A percentile compares a stretch with the other conserved stretches of the same genome.
Conservation (phyloP, 2,113 vertebrate genomes). For the Pan paniscus region DNA sequence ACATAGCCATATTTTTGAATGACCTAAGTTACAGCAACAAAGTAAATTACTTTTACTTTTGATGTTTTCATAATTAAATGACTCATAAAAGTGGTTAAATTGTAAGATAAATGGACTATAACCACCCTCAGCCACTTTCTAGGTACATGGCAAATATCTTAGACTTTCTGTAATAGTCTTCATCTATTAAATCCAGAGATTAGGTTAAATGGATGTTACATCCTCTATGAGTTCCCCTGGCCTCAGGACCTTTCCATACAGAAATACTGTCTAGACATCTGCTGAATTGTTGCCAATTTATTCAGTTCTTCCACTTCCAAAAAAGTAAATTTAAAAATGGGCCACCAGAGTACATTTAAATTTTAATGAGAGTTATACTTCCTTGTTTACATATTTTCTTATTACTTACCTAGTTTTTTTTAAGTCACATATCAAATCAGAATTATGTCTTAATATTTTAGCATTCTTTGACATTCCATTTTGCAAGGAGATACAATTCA, state of each 20-base stretch:
- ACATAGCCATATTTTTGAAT: not conserved
- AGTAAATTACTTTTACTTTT: not conserved
- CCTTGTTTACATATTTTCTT: not conserved
- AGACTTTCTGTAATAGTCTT: not conserved
- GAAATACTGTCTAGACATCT: not conserved
- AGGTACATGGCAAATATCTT: not conserved
- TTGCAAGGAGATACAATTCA: not conserved
- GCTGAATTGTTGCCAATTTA: not conserved
- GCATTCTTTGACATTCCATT: not conserved
- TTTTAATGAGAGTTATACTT: not conserved
- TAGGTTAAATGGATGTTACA: not conserved
- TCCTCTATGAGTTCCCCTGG: too few species aligned
- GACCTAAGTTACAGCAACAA: not conserved
- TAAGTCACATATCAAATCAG: not conserved
- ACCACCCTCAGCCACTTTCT: not conserved
- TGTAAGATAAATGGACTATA: not conserved
- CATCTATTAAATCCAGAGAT: not conserved
- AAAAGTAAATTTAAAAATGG: not conserved
- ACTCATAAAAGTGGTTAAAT: not conserved
- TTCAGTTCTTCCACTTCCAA: not conserved
- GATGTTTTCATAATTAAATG: not conserved
- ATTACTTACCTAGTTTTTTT: not conserved
- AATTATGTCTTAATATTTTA: not conserved
- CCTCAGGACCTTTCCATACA: not conserved
- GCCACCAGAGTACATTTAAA: not conserved